Evolutionary conservation across 1,140 invertebrate species (phyloP), one percentile per base, ranked within the genome.

Genomic region (Zaprionus gabonicus): DNA sequence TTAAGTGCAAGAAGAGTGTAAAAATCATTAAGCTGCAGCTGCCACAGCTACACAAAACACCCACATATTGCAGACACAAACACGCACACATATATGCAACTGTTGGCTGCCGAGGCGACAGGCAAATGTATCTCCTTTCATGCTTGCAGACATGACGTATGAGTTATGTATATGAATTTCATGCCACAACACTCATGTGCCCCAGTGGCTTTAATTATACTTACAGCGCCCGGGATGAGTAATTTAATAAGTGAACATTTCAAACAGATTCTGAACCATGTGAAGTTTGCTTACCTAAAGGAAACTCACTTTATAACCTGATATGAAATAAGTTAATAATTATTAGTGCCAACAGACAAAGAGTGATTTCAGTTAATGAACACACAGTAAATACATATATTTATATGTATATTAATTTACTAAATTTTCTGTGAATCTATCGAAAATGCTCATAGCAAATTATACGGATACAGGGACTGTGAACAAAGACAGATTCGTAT

Each of bases 11-110:
- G 44, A 83, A 60, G 67, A 83, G 80, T 70, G 80, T 80, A 79
- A 82, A 86, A 86, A 86, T 88, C 83, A 88, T 86, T 86, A 86
- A 86, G 80, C 80, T 87, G 28, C 83, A 86, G 72, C 80, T 87
- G 80, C 63, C 66, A 56, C 76, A 56, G 49, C 38, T 31, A 46
- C 62, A 71, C 56, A 59, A 25, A 44, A 51, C 28, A 46, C 56
- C 49, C 49, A 72, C 64, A 68, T 60, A 71, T 63, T 36, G 25
- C 17, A 56, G 49, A 62, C 58, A 58, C 28, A 67, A 51, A 57
- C 64, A 68, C 53, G 49, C 38, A 38, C 41, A 56, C 13, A 38
- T 41, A 15, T n/a, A 38, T 12, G 20, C 41, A 17, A 17, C n/a
- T 46, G 41, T 46, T 44, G 15, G 17, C 20, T 27, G 25, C 41